Evolutionary conservation across 92 coral and sea anemone genomes (phyloP).

Genomic region (Phenganax marumi): DNA sequence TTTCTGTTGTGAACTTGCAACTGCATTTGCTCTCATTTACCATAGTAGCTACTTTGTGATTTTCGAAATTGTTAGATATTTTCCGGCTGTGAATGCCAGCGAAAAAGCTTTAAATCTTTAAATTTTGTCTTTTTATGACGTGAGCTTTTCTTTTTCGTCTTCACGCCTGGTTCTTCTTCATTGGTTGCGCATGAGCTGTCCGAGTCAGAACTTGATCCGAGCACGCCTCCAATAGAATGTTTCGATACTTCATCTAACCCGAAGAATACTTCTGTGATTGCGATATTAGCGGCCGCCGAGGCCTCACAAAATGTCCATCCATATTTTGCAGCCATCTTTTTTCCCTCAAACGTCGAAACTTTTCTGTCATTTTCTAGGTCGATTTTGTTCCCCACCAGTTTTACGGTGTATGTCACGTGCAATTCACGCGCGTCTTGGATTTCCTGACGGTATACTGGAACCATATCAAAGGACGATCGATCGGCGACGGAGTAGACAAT

Average conservation of each 20-base stretch:
- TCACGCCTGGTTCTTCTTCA: neutral
- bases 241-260: constrained; percentile 37
- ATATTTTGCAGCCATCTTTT: constrained; percentile 56
- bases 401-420: constrained; percentile 43
- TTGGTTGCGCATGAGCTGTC: constrained; percentile 22
- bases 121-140: neutral
- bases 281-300: constrained; percentile 67
- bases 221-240: neutral
- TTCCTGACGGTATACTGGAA: constrained; percentile 63
- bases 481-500: constrained; percentile 70
- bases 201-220: constrained; percentile 35
- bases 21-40: too few species aligned
- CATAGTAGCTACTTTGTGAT: neutral
- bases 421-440: constrained; percentile 61
- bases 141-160: constrained; percentile 10
- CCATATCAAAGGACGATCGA: constrained; percentile 62
- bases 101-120: constrained; percentile 21
- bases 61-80: neutral
- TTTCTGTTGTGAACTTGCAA: too few species aligned
- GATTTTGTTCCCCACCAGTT: constrained; percentile 64
- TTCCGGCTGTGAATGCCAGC: constrained; percentile 21
- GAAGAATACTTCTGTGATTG: constrained; percentile 59
- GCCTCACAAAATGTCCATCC: constrained; percentile 76
- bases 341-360: constrained; percentile 64
- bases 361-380: constrained; percentile 64